Base-by-base conservation (phyloP, 2,888 invertebrate genomes). In the Cephonodes hylas region DNA sequence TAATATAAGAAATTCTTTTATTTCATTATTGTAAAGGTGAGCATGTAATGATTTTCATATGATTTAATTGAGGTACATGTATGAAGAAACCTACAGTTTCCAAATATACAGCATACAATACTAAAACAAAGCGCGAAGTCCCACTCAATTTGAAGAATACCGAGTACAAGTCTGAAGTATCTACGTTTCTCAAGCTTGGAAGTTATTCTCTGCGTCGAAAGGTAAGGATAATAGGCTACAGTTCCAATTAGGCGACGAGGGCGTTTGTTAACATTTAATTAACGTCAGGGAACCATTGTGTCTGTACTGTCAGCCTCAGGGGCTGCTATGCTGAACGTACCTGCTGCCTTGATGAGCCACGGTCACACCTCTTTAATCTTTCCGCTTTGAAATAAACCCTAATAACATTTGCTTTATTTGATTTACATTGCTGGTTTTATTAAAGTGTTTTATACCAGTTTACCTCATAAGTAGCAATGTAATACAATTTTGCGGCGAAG, bases 201-300 rank as follows among this genome's bases (percentile, higher is more conserved):
- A 86, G 86, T 85, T 86, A 85, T 86, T 88, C 89, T 88, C 75
- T 73, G 79, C 80, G 85, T 84, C 81, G 84, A 84, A 86, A 90
- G 88, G 88, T 86, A 90, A 90, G 91, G 89, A 90, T 91, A 92
- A 91, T 88, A 91, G 91, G 89, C 90, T 89, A 90, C 91, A 90
- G 89, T 89, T 89, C 91, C 91, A 92, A 92, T 92, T 92, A 92
- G 90, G 84, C 88, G 89, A 86, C 87, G 85, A 91, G 91, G 89
- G 91, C 90, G 91, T 92, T 92, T 92, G 91, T 92, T 91, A 92
- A 90, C 91, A 92, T 91, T 92, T 92, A 91, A 92, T 91, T 92
- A 92, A 90, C 89, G 90, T 87, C 86, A 88, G 85, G 82, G 81
- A 85, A 86, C 85, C 80, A 91, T 91, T 91, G 91, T 91, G 88